Evolutionary conservation across 2,113 vertebrate genomes (phyloP).

Genomic region (Ptilonorhynchus violaceus): DNA sequence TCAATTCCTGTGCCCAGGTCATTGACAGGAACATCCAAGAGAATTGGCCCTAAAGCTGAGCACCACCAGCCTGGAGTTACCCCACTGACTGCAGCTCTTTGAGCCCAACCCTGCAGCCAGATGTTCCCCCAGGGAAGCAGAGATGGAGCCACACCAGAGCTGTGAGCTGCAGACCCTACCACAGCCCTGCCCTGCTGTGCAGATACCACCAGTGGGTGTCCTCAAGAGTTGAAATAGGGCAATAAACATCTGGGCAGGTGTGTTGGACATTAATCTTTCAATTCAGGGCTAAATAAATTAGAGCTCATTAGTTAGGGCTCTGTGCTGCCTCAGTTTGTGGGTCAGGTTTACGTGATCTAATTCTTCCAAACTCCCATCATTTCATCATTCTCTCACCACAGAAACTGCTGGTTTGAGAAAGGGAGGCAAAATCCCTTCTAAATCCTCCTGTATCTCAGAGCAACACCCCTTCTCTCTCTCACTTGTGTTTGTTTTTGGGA

Average conservation of each 20-base stretch:
- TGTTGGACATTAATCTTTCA: neutral
- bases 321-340: neutral
- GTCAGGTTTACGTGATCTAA: neutral
- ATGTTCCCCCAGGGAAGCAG: neutral
- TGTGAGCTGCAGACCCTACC: neutral
- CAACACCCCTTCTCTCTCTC: neutral
- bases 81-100: neutral
- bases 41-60: neutral
- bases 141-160: neutral
- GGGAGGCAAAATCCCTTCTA: neutral
- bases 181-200: neutral
- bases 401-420: neutral
- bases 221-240: neutral
- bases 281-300: neutral
- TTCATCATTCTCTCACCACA: neutral
- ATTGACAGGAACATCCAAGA: neutral
- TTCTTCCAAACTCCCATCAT: neutral
- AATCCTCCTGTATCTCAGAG: neutral
- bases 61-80: neutral
- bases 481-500: neutral
- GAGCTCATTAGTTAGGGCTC: neutral
- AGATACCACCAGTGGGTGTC: neutral
- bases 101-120: neutral
- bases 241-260: neutral
- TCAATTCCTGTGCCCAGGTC: neutral